Evolutionary conservation across 2,888 invertebrate species (phyloP), one percentile per base, ranked within the genome.

Genomic region (Clanis bilineata): DNA sequence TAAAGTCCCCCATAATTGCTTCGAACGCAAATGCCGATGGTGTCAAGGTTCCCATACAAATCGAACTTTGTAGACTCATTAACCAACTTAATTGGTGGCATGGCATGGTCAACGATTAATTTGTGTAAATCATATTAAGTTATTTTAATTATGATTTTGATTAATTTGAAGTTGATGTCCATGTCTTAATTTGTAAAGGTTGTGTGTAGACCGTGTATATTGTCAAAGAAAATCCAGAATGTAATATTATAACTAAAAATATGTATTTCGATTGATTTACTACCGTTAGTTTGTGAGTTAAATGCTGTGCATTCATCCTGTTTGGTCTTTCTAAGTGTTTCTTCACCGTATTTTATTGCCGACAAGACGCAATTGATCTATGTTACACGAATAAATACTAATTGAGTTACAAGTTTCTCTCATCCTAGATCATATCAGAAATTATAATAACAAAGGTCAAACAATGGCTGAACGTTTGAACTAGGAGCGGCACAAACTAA

Each of bases 21-120:
- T 28, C 28, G 39, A 58, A 39, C 47, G 58, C 47, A 51, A 58
- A 47, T 36, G 15, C 51, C 22, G 47, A 58, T 39, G 58, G 47
- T 47, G 58, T 58, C 58, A 58, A 58, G 58, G 58, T 18, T 51
- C 23, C 25, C 15, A 57, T 32, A 57, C 23, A 45, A 22, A 45
- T 39, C 47, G 47, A 58, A 51, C 47, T 47, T 21, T 47, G 47
- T 38, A 47, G 47, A 7, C 10, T 51, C 28, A 51, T 51, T 51
- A 51, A 51, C 10, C 18, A 15, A 51, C 28, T 15, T 51, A 51
- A 32, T 51, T 51, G 28, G 15, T 32, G 32, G 7, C 15, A 51
- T 51, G 32, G n/a, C n/a, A n/a, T n/a, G n/a, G n/a, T 18, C 32
- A 51, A 15, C 18, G 21, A 51, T 32, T 18, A 28, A 51, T 28